Conservation (phyloP, 2,888 invertebrate genomes). For the Drosophila mulleri region DNA sequence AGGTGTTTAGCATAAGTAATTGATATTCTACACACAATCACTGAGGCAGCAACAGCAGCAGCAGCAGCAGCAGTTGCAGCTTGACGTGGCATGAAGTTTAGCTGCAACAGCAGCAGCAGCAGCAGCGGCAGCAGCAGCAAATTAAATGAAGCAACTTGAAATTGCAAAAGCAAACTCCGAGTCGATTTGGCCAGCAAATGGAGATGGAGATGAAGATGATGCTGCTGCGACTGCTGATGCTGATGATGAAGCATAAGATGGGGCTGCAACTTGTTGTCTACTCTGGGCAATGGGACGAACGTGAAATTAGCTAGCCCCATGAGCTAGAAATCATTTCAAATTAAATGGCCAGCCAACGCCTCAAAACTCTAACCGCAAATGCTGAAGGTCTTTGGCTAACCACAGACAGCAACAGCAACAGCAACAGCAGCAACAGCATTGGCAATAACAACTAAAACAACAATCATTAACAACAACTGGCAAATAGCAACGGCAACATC, state of each 20-base stretch:
- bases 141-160: constrained; percentile 69
- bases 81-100: constrained; percentile 52
- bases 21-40: constrained; percentile 84
- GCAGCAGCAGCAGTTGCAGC: constrained; percentile 26
- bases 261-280: constrained; percentile 22
- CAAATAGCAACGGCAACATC: constrained; percentile 41
- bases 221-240: background rate
- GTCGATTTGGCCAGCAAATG: constrained; percentile 34
- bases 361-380: constrained; percentile 16
- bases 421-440: background rate
- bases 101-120: constrained; percentile 38
- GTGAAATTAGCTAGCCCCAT: constrained; percentile 49
- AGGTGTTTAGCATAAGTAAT: constrained; percentile 86
- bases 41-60: constrained; percentile 36
- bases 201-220: constrained; percentile 8
- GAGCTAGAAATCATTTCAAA: constrained; percentile 46
- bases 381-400: constrained; percentile 20
- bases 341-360: constrained; percentile 52
- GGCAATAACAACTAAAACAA: constrained; percentile 1
- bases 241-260: constrained; percentile 18
- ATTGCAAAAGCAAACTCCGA: constrained; percentile 57
- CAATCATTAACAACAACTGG: constrained; percentile 14
- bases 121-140: constrained; percentile 39
- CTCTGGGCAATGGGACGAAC: constrained; percentile 31
- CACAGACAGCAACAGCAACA: background rate